Base-by-base conservation (phyloP, 2,888 invertebrate genomes). In the Cosmopolites sordidus region DNA sequence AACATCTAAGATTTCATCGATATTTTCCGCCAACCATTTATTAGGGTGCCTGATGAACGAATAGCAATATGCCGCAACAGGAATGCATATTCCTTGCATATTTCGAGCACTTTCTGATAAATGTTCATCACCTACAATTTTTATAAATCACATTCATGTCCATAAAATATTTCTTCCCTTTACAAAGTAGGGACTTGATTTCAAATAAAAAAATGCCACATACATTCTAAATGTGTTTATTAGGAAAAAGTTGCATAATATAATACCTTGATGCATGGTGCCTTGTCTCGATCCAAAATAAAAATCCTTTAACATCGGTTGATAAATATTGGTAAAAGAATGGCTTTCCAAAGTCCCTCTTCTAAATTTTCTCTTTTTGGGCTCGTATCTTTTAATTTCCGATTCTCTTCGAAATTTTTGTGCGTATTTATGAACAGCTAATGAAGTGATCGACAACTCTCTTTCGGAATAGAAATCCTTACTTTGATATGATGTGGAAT, bases 1-100 rank as follows among this genome's bases (percentile, higher is more conserved):
- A 39, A 77, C 73, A 16, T 79, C 78, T 2, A 82, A 60, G 16
- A 82, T 72, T 56, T 79, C 77, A 61, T 85, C 84, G 1, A 86
- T 66, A 12, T 80, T 77, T 55, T 78, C 79, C 64, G 79, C 75
- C 0, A 77, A 78, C 86, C 86, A 86, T 48, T 77, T 77, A 50
- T 77, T 78, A 0, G 81, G 80, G 58, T 80, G 80, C 61, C 78
- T 78, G 54, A 81, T 73, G 60, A 80, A 79, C 0, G 80, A 78
- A 56, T 77, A 75, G 58, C 81, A 81, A 60, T 78, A 82, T 1
- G 82, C 80, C 67, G 79, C 79, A 1, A 80, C 77, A 22, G 79
- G 77, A 75, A 81, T 80, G 2, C 81, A 76, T 17, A 82, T 67
- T 1, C 80, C 81, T 65, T 82, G 82, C 43, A 74, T 71, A 46